Evolutionary conservation across 2,888 invertebrate genomes (phyloP), one percentile per base, ranked within the genome.

Genomic region (Yponomeuta cagnagella): DNA sequence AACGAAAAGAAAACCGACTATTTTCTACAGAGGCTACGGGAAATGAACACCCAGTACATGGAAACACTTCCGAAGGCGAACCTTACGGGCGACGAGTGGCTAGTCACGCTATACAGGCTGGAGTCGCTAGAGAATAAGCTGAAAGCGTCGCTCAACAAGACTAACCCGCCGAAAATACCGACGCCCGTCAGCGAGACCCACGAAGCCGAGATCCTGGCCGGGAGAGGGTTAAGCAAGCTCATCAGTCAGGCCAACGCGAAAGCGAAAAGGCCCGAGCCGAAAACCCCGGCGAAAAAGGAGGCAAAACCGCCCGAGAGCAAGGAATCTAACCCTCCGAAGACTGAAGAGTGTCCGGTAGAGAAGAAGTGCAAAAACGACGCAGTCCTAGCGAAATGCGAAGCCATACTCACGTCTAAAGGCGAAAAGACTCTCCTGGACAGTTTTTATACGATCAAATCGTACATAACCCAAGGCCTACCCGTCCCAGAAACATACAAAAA

Each of bases 401-500:
- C 87, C 0, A 85, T 89, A 0, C 71, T 92, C 0, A 87, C 84
- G 0, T 83, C 88, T 0, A 89, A 88, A 78, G 91, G 90, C 0
- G 89, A 91, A 30, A 88, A 88, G 72, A 77, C 83, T 0, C 70
- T 92, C 3, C 64, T 90, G 74, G 91, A 92, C 73, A 88, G 87
- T 70, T 90, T 92, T 71, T 87, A 89, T 64, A 85, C 86, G 0
- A 89, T 92, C 70, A 90, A 90, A 81, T 85, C 86, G 0, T 90
- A 87, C 31, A 87, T 92, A 73, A 85, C 86, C 0, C 88, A 89
- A 75, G 92, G 90, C 0, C 48, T 88, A 0, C 86, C 90, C 0
- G 87, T 91, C 0, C 92, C 92, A 0, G 91, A 92, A 5, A 85
- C 83, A 0, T 90, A 88, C 31, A 89, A 88, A 64, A 87, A 90